phyloP scores from a whole-genome alignment of 2,113 vertebrate species.

The Marmota monax region DNA sequence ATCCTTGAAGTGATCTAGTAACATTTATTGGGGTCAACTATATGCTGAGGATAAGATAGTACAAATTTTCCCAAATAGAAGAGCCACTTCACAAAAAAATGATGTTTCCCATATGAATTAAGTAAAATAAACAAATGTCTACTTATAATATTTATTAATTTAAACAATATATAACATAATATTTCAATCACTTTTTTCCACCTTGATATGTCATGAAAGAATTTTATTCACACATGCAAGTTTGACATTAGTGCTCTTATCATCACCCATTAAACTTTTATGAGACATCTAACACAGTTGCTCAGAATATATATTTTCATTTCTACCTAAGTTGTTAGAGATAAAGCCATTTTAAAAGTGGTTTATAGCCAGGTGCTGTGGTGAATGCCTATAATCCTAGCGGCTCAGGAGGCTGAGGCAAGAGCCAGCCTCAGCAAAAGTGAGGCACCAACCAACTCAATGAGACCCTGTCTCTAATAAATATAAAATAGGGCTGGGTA shows the following conservation, averaged over 20 bases:
- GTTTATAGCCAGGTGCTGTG: too few relatives aligned
- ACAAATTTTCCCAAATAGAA: neutral
- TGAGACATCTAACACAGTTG: neutral
- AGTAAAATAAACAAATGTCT: neutral
- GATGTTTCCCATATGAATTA: neutral
- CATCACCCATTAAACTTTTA: neutral
- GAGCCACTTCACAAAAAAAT: neutral
- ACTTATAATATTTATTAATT: neutral
- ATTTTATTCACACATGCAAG: neutral
- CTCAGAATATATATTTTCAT: neutral
- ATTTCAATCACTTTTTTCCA: conserved; percentile 9
- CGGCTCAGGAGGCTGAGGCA: too few relatives aligned
- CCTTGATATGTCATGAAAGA: neutral
- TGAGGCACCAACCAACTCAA: too few relatives aligned
- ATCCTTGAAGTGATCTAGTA: neutral
- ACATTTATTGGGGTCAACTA: neutral
- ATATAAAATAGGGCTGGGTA: too few relatives aligned
- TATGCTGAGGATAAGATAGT: neutral
- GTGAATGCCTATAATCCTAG: too few relatives aligned
- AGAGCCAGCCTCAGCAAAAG: too few relatives aligned
- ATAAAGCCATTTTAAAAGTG: neutral
- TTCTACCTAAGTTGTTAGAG: neutral
- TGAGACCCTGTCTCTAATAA: too few relatives aligned
- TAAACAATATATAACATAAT: neutral
- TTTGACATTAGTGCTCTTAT: neutral